Percentiles rank a stretch among this genome's conserved stretches.
phyloP scores from a whole-genome alignment of 2,113 vertebrate species.

The Rallus limicola region DNA sequence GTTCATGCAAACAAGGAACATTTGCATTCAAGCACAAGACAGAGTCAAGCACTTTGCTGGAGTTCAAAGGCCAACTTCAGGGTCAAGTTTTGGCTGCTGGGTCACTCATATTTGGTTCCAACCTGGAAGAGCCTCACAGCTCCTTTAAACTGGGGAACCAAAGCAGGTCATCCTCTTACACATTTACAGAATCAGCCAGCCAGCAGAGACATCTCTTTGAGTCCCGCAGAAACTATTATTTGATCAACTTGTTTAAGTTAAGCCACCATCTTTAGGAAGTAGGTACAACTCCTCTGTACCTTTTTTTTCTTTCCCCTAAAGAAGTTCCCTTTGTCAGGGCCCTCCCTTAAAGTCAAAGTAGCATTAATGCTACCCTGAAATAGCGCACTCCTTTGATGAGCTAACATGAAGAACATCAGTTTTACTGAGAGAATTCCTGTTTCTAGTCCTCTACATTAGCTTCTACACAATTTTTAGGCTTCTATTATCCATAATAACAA shows the following conservation, averaged over 20 bases:
- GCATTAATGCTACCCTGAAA: background rate
- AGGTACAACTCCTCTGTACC: background rate
- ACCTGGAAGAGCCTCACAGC: background rate
- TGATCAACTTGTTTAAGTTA: background rate
- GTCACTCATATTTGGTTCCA: background rate
- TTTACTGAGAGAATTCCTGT: background rate
- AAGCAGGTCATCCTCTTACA: background rate
- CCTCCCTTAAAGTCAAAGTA: background rate
- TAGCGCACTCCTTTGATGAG: background rate
- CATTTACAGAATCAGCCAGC: background rate
- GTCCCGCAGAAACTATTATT: background rate
- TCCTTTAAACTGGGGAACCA: background rate
- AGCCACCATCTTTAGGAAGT: background rate
- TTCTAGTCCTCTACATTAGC: background rate
- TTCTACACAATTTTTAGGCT: background rate
- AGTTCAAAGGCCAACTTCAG: background rate
- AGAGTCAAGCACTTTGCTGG: background rate
- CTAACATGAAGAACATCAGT: background rate
- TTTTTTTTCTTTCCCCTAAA: background rate
- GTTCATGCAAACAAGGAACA: background rate
- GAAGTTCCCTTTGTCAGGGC: background rate
- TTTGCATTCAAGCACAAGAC: background rate
- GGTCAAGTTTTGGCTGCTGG: background rate
- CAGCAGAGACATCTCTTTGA: background rate
- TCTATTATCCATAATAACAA: background rate